Conservation (phyloP, 2,113 vertebrate genomes). For the Tetrao urogallus region DNA sequence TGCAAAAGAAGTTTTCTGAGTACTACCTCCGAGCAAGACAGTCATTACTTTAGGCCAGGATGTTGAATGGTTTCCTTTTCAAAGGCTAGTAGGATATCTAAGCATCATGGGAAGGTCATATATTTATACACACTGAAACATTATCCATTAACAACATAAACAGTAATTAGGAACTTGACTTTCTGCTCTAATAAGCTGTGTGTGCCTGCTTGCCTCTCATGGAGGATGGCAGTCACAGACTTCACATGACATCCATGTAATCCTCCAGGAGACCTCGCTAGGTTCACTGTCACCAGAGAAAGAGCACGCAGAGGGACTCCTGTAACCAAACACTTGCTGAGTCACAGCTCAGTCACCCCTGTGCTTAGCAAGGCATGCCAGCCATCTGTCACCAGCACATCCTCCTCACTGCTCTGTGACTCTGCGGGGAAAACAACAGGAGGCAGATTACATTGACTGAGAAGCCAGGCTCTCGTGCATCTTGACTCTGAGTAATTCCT, state of each 20-base stretch:
- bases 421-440: constrained; percentile 52
- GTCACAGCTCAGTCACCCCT: constrained; percentile 68
- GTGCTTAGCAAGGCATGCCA: constrained; percentile 11
- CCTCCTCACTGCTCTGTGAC: constrained; percentile 56
- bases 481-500: constrained; percentile 30
- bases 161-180: constrained; percentile 15
- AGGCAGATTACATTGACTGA: neutral
- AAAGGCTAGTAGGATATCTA: constrained; percentile 11
- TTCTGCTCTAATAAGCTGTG: neutral
- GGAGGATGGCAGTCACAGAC: neutral
- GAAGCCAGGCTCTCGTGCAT: neutral
- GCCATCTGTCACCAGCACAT: constrained; percentile 68
- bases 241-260: neutral
- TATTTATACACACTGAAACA: neutral
- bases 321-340: constrained; percentile 67
- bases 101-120: neutral
- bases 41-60: neutral
- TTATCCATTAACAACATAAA: constrained; percentile 5
- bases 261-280: neutral
- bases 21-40: neutral
- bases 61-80: neutral
- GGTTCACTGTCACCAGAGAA: neutral
- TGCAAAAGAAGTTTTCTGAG: neutral
- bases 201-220: neutral
- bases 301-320: constrained; percentile 1